phyloP scores from a whole-genome alignment of 2,797 vertebrate genomes.

The Varecia variegata region DNA sequence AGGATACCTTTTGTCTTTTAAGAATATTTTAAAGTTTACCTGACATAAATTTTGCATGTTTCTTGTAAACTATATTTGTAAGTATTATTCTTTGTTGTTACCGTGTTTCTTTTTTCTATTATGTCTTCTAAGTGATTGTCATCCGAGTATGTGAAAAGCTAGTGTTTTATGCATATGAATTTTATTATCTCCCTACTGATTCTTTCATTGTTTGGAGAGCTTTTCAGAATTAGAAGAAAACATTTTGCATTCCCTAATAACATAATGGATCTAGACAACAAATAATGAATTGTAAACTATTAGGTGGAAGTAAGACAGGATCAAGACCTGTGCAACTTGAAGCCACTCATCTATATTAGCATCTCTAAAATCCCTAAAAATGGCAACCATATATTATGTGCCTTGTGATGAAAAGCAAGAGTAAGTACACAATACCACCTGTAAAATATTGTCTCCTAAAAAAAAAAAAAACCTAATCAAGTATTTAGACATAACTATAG shows the following conservation, averaged over 20 bases:
- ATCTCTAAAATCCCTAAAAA: background rate
- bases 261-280: background rate
- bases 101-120: background rate
- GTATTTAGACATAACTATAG: background rate
- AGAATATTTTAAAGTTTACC: background rate
- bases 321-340: background rate
- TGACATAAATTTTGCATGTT: background rate
- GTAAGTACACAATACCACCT: background rate
- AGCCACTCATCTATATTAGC: background rate
- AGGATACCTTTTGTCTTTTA: background rate
- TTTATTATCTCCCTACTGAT: background rate
- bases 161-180: background rate
- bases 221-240: conserved; percentile 44
- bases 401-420: background rate
- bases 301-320: background rate
- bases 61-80: background rate
- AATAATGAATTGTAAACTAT: background rate
- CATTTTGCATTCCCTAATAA: background rate
- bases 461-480: background rate
- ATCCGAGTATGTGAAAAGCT: background rate
- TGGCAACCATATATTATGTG: background rate
- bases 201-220: background rate
- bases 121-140: background rate
- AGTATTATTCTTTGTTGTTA: background rate
- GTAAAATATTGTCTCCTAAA: background rate